Evolutionary conservation across 2,797 vertebrate genomes (phyloP).

Genomic region (Manis javanica): DNA sequence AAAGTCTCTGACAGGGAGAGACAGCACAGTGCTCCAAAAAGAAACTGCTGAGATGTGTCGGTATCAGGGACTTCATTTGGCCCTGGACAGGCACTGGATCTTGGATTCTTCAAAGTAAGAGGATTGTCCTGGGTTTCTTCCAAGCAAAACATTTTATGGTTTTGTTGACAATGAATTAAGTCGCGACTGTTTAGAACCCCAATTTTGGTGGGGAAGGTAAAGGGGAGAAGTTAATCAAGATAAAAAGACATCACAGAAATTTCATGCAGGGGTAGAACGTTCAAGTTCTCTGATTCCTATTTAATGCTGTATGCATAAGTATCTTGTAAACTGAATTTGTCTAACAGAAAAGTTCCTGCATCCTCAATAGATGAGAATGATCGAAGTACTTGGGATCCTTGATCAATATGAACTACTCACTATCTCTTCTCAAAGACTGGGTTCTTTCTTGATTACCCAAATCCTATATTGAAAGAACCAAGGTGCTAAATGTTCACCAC

Average conservation of each 20-base stretch:
- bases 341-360: slow-evolving; percentile 55
- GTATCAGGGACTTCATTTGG: slow-evolving; percentile 49
- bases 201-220: slow-evolving; percentile 39
- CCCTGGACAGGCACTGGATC: slow-evolving; percentile 33
- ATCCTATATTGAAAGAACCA: slow-evolving; percentile 68
- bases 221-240: slow-evolving; percentile 57
- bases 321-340: slow-evolving; percentile 63
- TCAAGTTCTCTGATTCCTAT: slow-evolving; percentile 65
- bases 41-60: slow-evolving; percentile 65
- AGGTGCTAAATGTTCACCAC: slow-evolving; percentile 55
- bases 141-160: slow-evolving; percentile 54
- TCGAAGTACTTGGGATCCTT: slow-evolving; percentile 38
- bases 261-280: slow-evolving; percentile 58
- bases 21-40: slow-evolving; percentile 57
- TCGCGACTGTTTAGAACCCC: slow-evolving; percentile 55
- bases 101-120: slow-evolving; percentile 64
- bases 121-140: slow-evolving; percentile 58
- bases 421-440: slow-evolving; percentile 65
- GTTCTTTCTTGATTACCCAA: slow-evolving; percentile 33
- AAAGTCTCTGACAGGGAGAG: slow-evolving; percentile 61
- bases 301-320: slow-evolving; percentile 66
- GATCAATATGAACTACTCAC: slow-evolving; percentile 14
- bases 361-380: slow-evolving; percentile 53
- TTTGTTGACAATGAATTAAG: slow-evolving; percentile 64
- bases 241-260: slow-evolving; percentile 63